phyloP scores from a whole-genome alignment of 2,113 vertebrate genomes.

The Eurystomus gularis region DNA sequence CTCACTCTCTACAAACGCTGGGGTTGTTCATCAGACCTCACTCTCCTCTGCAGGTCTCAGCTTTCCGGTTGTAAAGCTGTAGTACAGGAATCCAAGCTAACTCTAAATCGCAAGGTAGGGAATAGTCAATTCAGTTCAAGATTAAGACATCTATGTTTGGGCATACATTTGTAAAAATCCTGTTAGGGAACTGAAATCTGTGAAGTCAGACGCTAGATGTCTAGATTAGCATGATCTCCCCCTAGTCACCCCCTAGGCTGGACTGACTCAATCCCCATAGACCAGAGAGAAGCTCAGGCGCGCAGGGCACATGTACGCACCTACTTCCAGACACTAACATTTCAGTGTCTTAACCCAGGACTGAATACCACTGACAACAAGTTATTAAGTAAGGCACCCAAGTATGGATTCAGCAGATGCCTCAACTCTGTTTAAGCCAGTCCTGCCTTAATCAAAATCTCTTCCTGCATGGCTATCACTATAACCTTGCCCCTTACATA shows the following conservation, averaged over 20 bases:
- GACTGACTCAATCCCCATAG: not conserved
- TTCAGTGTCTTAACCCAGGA: not conserved
- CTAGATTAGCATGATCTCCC: not conserved
- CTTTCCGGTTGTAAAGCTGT: not conserved
- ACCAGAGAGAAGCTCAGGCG: not conserved
- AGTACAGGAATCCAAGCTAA: not conserved
- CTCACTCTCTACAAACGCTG: not conserved
- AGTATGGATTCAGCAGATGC: not conserved
- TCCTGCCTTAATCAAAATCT: not conserved
- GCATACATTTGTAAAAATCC: not conserved
- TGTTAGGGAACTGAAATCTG: not conserved
- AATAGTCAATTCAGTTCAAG: not conserved
- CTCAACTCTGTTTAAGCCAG: not conserved
- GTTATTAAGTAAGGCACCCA: not conserved
- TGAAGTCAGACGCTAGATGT: not conserved
- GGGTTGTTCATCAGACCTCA: not conserved
- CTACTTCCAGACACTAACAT: not conserved
- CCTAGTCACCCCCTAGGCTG: not conserved
- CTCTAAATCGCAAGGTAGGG: not conserved
- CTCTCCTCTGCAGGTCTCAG: not conserved
- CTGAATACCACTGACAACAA: not conserved
- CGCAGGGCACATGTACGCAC: not conserved
- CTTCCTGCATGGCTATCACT: not conserved
- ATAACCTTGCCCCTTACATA: not conserved
- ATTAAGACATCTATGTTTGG: not conserved